These are phyloP conservation scores for Charina bottae DNA, from an alignment of 2,113 vertebrate species.

Conservation along the genomic window DNA sequence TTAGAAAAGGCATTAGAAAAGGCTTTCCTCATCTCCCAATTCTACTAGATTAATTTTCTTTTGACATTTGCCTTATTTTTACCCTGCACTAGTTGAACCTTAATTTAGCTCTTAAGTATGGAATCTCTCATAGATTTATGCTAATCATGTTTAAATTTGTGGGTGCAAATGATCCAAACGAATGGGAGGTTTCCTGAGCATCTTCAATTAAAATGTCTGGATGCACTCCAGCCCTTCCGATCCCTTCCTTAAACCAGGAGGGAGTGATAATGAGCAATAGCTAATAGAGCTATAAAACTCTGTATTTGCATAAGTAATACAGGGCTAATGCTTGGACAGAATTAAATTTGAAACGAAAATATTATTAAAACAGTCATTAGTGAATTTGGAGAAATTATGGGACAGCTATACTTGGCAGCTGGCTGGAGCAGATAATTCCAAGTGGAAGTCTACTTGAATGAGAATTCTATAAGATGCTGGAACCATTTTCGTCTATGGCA, in stretches of 20 bases:
- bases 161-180: conserved; percentile 50
- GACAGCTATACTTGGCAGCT: conserved; percentile 64
- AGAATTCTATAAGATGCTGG: conserved; percentile 57
- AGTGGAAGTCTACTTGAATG: conserved; percentile 51
- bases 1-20: background rate
- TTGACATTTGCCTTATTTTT: background rate
- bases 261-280: conserved; percentile 66
- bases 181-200: conserved; percentile 55
- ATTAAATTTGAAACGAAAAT: conserved; percentile 70
- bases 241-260: conserved; percentile 61
- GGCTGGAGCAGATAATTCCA: conserved; percentile 60
- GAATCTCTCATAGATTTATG: conserved; percentile 50
- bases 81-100: background rate
- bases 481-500: conserved; percentile 13
- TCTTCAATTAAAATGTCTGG: conserved; percentile 61
- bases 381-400: conserved; percentile 59
- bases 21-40: background rate
- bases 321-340: conserved; percentile 65
- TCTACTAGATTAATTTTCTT: background rate
- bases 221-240: conserved; percentile 59
- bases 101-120: conserved; percentile 30
- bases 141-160: conserved; percentile 61
- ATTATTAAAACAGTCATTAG: conserved; percentile 65
- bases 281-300: conserved; percentile 61
- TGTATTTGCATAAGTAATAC: conserved; percentile 72